These are phyloP conservation scores for Dufourea novaeangliae DNA, from an alignment of 1,140 invertebrate species.

Conservation along the genomic window DNA sequence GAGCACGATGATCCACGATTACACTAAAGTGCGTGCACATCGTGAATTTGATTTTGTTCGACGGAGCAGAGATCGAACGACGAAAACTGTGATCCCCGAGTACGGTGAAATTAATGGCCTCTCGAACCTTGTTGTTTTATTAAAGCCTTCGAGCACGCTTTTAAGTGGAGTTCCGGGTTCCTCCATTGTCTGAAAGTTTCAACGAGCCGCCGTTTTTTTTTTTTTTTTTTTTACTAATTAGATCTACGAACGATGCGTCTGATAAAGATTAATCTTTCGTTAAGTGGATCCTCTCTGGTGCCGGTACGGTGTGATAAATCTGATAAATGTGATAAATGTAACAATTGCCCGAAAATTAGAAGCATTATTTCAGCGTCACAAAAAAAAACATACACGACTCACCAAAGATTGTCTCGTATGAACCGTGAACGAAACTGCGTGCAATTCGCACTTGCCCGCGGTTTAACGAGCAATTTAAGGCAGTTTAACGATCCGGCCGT, in stretches of 20 bases:
- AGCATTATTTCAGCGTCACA: background rate
- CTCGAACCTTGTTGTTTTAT: conserved; percentile 2
- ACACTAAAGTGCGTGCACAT: background rate
- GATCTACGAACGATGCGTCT: conserved; percentile 12
- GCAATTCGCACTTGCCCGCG: background rate
- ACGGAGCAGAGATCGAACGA: background rate
- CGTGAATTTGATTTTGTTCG: background rate
- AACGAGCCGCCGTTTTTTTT: background rate
- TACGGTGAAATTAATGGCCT: conserved; percentile 4
- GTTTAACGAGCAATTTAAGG: conserved; percentile 32
- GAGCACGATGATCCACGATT: background rate
- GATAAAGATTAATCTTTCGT: conserved; percentile 34
- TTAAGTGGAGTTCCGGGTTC: conserved; percentile 22
- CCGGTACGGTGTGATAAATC: background rate
- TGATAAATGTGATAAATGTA: background rate
- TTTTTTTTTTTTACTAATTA: background rate
- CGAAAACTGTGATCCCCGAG: background rate
- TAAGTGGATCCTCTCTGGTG: background rate
- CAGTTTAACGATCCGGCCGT: conserved; percentile 21
- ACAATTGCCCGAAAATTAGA: background rate
- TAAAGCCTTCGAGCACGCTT: background rate
- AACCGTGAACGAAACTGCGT: background rate
- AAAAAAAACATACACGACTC: background rate
- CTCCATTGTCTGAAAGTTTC: conserved; percentile 19
- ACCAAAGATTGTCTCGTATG: background rate